phyloP scores from a whole-genome alignment of 2,113 vertebrate species.

The Lophura nycthemera region DNA sequence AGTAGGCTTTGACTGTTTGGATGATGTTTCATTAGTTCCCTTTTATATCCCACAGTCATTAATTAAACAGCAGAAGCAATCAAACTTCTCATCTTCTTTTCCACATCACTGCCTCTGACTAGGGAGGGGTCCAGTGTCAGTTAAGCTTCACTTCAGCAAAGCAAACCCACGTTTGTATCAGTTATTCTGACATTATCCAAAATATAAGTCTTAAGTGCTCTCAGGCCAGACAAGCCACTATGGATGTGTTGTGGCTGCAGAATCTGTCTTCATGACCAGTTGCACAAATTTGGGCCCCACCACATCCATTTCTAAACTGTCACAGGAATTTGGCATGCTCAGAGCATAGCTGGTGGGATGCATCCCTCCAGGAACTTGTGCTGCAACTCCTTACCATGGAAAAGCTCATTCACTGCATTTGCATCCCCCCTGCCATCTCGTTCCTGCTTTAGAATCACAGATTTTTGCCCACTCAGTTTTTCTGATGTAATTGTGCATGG shows the following conservation, averaged over 20 bases:
- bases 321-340: not conserved
- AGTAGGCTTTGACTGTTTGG: not conserved
- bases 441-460: not conserved
- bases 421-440: not conserved
- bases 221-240: not conserved
- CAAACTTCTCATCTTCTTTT: not conserved
- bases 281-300: not conserved
- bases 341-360: not conserved
- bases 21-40: not conserved
- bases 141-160: not conserved
- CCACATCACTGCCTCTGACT: not conserved
- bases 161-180: not conserved
- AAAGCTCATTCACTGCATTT: not conserved
- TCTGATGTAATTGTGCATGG: not conserved
- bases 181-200: not conserved
- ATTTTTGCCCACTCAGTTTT: not conserved
- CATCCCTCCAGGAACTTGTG: not conserved
- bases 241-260: not conserved
- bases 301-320: fast-evolving
- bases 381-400: not conserved
- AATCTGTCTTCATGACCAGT: not conserved
- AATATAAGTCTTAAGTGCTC: not conserved
- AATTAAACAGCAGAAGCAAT: not conserved
- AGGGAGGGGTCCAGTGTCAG: not conserved
- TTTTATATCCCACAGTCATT: not conserved